These are phyloP conservation scores for Coluber constrictor DNA, from an alignment of 2,797 vertebrate genomes.

Conservation along the genomic window DNA sequence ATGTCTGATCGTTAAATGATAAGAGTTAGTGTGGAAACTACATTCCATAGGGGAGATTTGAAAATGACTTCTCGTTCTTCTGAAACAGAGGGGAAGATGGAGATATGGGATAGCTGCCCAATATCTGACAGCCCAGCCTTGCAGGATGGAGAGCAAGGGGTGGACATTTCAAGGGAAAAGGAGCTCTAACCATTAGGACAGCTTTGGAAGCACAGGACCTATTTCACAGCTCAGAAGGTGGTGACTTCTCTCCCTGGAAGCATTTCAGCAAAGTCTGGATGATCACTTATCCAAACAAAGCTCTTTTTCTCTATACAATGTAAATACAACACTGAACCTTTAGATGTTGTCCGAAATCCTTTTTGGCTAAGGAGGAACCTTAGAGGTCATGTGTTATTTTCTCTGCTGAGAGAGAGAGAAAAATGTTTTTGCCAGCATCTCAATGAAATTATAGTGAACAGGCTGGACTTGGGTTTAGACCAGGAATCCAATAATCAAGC, in stretches of 20 bases:
- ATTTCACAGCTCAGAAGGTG: not conserved
- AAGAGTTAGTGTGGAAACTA: no score
- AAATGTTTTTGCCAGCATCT: no score
- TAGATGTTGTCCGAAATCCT: no score
- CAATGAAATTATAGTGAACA: no score
- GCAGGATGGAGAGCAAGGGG: not conserved
- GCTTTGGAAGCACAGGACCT: not conserved
- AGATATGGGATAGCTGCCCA: no score
- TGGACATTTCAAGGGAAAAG: not conserved
- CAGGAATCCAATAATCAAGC: no score
- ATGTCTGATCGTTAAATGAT: not conserved
- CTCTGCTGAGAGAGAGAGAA: no score
- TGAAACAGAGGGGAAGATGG: not conserved
- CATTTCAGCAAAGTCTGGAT: not conserved
- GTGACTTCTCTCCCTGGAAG: not conserved
- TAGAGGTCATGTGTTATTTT: no score
- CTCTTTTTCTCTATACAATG: not conserved
- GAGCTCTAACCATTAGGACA: not conserved
- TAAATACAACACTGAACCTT: not conserved
- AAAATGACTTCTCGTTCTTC: not conserved
- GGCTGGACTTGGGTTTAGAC: no score
- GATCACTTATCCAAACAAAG: not conserved
- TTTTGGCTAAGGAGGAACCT: no score
- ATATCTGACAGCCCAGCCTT: not conserved
- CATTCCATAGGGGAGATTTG: no score